Percentiles rank a stretch among this genome's conserved stretches.
Evolutionary conservation across 1,140 invertebrate species (phyloP).

Genomic region (Lordiphosa mommai): DNA sequence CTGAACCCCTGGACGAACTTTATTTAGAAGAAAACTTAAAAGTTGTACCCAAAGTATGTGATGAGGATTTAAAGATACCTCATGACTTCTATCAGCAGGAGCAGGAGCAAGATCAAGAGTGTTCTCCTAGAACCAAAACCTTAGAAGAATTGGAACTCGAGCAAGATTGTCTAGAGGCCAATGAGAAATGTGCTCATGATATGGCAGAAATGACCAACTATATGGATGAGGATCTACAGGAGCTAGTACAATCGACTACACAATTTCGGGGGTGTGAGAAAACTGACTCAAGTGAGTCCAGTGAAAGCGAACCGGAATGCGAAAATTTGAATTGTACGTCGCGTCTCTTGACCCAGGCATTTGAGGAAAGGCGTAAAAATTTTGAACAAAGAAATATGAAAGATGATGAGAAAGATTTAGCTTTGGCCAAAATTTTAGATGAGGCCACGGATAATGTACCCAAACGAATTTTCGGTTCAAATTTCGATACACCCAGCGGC

Average conservation of each 20-base stretch:
- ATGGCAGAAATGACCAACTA: constrained; percentile 43
- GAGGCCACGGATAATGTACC: constrained; percentile 48
- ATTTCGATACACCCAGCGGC: constrained; percentile 29
- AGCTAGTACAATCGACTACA: constrained; percentile 11
- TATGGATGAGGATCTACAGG: constrained; percentile 44
- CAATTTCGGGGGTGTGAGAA: background rate
- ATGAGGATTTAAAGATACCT: background rate
- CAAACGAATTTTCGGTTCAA: constrained; percentile 45
- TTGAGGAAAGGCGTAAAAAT: constrained; percentile 10
- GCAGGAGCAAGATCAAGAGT: background rate
- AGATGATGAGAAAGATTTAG: constrained; percentile 15
- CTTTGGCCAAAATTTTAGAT: constrained; percentile 47
- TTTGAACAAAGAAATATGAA: background rate
- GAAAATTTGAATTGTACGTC: constrained; percentile 9
- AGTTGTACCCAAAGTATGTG: background rate
- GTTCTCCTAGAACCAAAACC: constrained; percentile 8
- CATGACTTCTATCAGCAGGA: background rate
- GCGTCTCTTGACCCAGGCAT: background rate
- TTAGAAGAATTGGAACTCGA: constrained; percentile 31
- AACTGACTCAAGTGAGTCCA: background rate
- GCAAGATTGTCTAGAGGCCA: constrained; percentile 30
- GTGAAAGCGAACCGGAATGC: constrained; percentile 4
- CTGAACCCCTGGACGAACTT: constrained; percentile 10
- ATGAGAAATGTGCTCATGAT: constrained; percentile 42
- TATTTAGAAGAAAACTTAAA: constrained; percentile 2